Evolutionary conservation across 2,113 vertebrate genomes (phyloP).

Genomic region (Cercopithecus mona): DNA sequence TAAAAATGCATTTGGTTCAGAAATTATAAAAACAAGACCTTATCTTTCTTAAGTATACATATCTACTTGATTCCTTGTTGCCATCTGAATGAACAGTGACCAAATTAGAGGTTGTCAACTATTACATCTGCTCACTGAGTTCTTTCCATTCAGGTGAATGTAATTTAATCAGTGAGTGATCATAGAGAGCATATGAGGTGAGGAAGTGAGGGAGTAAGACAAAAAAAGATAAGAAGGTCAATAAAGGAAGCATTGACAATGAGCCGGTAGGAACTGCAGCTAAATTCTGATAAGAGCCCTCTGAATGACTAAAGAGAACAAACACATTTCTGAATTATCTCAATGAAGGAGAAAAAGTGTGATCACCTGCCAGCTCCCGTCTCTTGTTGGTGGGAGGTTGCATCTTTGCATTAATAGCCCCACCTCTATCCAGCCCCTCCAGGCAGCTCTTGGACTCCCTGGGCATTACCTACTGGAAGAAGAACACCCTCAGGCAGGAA

Average conservation of each 20-base stretch:
- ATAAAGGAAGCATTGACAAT: not conserved
- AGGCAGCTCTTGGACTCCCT: not conserved
- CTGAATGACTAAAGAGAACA: not conserved
- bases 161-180: not conserved
- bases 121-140: not conserved
- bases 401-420: not conserved
- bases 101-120: not conserved
- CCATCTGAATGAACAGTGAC: not conserved
- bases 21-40: slow-evolving; percentile 17
- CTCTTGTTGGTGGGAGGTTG: not conserved
- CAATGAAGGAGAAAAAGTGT: not conserved
- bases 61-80: not conserved
- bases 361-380: not conserved
- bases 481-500: not conserved
- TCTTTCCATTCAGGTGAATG: not conserved
- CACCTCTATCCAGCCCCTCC: no score
- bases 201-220: not conserved
- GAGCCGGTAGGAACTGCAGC: not conserved
- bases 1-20: slow-evolving; percentile 11
- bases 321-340: not conserved
- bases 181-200: not conserved
- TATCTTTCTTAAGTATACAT: slow-evolving; percentile 11
- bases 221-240: not conserved
- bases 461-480: not conserved
- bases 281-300: not conserved